Evolutionary conservation across 1,140 invertebrate species (phyloP).

Genomic region (Trachymyrmex septentrionalis): DNA sequence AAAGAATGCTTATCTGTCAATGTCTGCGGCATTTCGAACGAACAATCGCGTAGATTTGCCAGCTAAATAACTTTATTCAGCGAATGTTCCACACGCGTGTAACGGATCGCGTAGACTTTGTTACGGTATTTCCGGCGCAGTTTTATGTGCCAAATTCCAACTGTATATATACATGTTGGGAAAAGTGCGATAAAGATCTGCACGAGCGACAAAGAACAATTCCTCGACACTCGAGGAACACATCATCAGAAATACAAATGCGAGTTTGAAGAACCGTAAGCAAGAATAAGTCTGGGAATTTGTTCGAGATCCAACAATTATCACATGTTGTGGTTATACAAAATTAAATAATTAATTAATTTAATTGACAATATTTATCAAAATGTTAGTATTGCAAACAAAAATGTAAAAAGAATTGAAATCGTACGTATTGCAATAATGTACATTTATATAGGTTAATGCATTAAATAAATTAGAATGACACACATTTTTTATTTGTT

Average conservation of each 20-base stretch:
- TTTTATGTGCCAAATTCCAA: constrained; percentile 29
- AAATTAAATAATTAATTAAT: not conserved
- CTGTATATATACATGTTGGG: not conserved
- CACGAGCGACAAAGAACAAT: constrained; percentile 5
- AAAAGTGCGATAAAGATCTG: constrained; percentile 29
- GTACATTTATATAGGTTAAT: not conserved
- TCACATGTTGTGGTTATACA: no score
- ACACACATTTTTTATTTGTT: not conserved
- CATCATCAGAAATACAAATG: not conserved
- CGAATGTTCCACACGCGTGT: constrained; percentile 13
- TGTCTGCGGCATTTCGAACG: not conserved
- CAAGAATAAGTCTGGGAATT: not conserved
- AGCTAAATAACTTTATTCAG: constrained; percentile 1
- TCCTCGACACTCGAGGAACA: constrained; percentile 12
- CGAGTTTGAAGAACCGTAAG: not conserved
- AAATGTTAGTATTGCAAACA: not conserved
- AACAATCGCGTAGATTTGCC: not conserved
- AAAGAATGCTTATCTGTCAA: constrained; percentile 18
- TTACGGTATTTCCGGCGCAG: constrained; percentile 57
- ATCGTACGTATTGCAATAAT: not conserved
- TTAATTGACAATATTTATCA: not conserved
- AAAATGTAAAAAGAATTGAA: not conserved
- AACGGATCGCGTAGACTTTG: constrained; percentile 37
- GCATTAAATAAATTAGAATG: not conserved
- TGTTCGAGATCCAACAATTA: not conserved